Evolutionary conservation across 2,113 vertebrate genomes (phyloP), one percentile per base, ranked within the genome.

Genomic region (Cyphomyrus discorhynchus): DNA sequence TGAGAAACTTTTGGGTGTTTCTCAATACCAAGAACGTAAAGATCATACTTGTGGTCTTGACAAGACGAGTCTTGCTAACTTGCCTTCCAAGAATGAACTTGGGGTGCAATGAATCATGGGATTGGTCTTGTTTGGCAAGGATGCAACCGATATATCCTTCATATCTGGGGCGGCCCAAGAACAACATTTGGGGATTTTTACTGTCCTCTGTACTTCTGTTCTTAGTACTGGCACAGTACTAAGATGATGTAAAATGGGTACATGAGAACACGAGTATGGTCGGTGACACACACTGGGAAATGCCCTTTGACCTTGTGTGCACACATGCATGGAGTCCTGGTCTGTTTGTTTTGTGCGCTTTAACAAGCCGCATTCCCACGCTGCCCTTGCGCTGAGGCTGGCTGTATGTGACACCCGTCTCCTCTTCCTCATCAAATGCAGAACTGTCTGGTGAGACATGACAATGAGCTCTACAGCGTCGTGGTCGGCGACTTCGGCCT

Each of bases 401-500:
- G 47, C 19, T 70, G 39, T n/a, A 56, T 82, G 50, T 53, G 47
- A 11, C 46, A 15, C 9, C 70, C 49, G 1, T 80, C 45, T 24
- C 10, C 49, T 85, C 50, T 42, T 39, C 31, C 21, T 58, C 53
- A 11, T 46, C 21, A 4, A 21, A 84, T 49, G 84, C 91, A 99
- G 98, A 99, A 99, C 94, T 99, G 98, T 93, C 95, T 99, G 92
- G 97, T 99, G 88, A 96, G 96, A 88, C 96, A 96, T 89, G 98
- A 99, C 52, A 96, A 94, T 10, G 94, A 89, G 0, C 90, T 93
- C 9, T 97, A 97, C 94, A 97, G 97, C 0, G 98, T 96, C 35
- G 98, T 99, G 15, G 98, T 99, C 89, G 98, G 97, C 45, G 98
- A 99, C 94, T 99, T 99, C 0, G 98, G 98, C 77, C 96, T 99